Conservation (phyloP, 2,797 vertebrate species). For the Nannoperca obscura region DNA sequence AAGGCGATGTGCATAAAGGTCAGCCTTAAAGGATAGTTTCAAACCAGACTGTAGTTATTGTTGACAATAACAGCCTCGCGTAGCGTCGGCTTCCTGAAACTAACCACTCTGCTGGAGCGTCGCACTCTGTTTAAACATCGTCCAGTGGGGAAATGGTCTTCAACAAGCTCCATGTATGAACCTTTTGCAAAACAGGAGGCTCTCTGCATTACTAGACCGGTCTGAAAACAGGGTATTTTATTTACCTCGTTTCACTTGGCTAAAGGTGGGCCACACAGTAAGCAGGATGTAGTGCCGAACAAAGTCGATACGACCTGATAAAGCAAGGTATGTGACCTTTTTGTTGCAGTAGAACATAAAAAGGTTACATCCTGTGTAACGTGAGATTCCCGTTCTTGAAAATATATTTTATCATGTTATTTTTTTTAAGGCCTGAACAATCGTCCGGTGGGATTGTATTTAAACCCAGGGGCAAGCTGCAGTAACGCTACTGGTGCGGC, state of each 20-base stretch:
- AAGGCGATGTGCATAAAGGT: neutral
- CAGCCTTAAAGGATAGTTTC: neutral
- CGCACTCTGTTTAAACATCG: neutral
- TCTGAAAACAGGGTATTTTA: neutral
- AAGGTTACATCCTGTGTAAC: slow-evolving; percentile 9
- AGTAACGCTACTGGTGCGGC: neutral
- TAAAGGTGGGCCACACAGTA: neutral
- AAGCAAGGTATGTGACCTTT: neutral
- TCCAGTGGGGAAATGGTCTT: neutral
- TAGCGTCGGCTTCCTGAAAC: neutral
- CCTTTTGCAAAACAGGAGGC: slow-evolving; percentile 4
- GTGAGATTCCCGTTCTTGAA: slow-evolving; percentile 14
- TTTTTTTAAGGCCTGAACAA: slow-evolving; percentile 16
- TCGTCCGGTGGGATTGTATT: neutral
- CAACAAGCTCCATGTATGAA: neutral
- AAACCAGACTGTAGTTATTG: neutral
- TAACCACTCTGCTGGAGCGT: neutral
- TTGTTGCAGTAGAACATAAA: neutral
- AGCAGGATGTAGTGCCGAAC: slow-evolving; percentile 6
- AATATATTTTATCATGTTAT: slow-evolving; percentile 12
- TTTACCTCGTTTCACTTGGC: neutral
- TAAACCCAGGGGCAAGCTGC: neutral
- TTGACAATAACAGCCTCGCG: neutral
- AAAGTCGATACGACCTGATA: neutral
- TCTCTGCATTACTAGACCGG: neutral